Evolutionary conservation across 2,113 vertebrate genomes (phyloP), one percentile per base, ranked within the genome.

Genomic region (Odobenus rosmarus): DNA sequence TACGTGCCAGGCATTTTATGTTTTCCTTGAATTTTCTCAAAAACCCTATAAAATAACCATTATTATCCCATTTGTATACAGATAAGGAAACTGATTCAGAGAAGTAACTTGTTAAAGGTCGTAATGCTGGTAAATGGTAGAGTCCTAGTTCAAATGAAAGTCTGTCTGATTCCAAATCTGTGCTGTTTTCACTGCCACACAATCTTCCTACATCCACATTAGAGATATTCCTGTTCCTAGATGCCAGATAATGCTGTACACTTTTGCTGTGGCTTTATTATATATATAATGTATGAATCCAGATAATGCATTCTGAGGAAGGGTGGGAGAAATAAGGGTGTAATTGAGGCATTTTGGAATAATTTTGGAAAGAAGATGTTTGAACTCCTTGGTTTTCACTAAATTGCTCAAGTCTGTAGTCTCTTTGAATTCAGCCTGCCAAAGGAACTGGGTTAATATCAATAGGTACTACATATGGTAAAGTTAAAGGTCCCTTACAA

Each of bases 1-100:
- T 95, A 49, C 11, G 21, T 84, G 53, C 24, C 46, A 94, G 33
- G 49, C 12, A 80, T 84, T 97, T 92, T 94, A 57, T 84, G 24
- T 84, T 88, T 88, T 94, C 24, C 39, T 92, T 92, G 39, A 92
- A 69, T 85, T 95, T 89, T 89, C 10, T 80, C n/a, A 79, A 64
- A 89, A 93, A 71, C 16, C 33, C 57, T 59, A 0, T 36, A 87
- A 76, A 18, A 21, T 87, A 90, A 51, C 72, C 87, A n/a, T 79
- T 80, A 9, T 72, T 94, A 36, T 36, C 71, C 67, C 21, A 42
- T 74, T 86, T 79, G 36, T 67, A 67, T 67, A 42, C 18, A 92
- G 33, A 71, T 84, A 87, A 82, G 28, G 49, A 89, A 92, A 71
- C 57, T 64, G 46, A 1, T 82, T 92, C 61, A 88, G 59, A 82